phyloP scores from a whole-genome alignment of 2,113 vertebrate genomes.

The Barnardius zonarius region DNA sequence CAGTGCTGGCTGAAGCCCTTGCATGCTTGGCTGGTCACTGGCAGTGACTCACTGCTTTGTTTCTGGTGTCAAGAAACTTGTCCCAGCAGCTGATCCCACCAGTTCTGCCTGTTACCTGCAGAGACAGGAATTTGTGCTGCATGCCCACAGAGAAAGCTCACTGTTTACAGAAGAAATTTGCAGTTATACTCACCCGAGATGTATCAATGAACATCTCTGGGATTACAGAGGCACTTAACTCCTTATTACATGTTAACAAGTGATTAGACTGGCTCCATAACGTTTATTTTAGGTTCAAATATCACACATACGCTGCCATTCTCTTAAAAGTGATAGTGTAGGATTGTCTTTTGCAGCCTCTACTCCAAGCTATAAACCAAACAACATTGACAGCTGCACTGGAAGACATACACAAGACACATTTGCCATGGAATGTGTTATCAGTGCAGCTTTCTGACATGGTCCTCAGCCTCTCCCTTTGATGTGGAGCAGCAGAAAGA shows the following conservation, averaged over 20 bases:
- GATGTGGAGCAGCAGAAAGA: background rate
- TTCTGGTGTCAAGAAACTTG: background rate
- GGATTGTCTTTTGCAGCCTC: background rate
- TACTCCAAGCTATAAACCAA: background rate
- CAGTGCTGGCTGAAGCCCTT: fast-evolving
- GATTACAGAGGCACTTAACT: background rate
- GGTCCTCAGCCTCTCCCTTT: background rate
- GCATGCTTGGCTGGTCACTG: background rate
- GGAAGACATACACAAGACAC: background rate
- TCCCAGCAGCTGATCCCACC: background rate
- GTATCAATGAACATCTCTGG: background rate
- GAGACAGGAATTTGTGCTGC: background rate
- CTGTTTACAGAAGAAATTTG: background rate
- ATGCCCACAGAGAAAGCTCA: background rate
- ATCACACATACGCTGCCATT: background rate
- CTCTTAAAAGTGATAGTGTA: background rate
- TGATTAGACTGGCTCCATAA: background rate
- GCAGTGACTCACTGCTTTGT: background rate
- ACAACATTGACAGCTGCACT: background rate
- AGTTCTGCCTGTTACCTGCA: background rate
- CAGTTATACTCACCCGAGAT: background rate
- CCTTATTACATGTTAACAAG: background rate
- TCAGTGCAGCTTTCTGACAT: background rate
- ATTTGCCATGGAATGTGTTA: background rate
- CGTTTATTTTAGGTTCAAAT: background rate